A percentile compares a stretch with the other conserved stretches of the same genome.
These are phyloP conservation scores for Heliconius ismenius DNA, from an alignment of 2,888 invertebrate genomes.

Conservation along the genomic window DNA sequence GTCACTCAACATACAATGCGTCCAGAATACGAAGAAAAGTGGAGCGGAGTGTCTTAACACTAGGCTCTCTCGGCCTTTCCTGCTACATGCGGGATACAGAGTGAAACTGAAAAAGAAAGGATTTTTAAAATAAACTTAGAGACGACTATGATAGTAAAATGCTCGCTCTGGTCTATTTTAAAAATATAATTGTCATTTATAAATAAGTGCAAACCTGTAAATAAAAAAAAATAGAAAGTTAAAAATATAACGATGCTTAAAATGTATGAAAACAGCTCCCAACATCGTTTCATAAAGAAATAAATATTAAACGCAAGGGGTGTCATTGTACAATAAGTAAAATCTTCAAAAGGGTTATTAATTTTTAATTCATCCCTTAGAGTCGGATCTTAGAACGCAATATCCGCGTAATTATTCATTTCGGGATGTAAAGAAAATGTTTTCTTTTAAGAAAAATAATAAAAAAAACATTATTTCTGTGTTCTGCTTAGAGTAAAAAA, in stretches of 20 bases:
- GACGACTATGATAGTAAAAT: too few species aligned
- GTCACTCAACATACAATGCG: too few species aligned
- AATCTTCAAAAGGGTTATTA: constrained; percentile 7
- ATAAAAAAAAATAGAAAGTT: not conserved
- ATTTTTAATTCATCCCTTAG: constrained; percentile 20
- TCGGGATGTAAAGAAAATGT: not conserved
- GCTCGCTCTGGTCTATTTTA: too few species aligned
- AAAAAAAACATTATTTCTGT: not conserved
- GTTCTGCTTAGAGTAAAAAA: not conserved
- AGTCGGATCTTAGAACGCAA: constrained; percentile 7
- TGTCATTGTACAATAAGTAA: constrained; percentile 3
- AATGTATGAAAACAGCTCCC: constrained; percentile 1
- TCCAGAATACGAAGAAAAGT: too few species aligned
- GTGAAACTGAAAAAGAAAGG: not conserved
- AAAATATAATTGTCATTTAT: too few species aligned
- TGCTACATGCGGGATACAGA: not conserved
- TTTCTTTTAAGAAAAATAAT: not conserved
- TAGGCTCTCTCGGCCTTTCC: too few species aligned
- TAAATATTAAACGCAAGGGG: not conserved
- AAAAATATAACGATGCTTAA: not conserved
- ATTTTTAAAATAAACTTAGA: too few species aligned
- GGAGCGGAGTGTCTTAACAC: too few species aligned
- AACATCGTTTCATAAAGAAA: not conserved
- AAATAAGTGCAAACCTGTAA: too few species aligned
- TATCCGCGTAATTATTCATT: constrained; percentile 9